Evolutionary conservation across 2,888 invertebrate species (phyloP), one percentile per base, ranked within the genome.

Genomic region (Drosophila lacicola): DNA sequence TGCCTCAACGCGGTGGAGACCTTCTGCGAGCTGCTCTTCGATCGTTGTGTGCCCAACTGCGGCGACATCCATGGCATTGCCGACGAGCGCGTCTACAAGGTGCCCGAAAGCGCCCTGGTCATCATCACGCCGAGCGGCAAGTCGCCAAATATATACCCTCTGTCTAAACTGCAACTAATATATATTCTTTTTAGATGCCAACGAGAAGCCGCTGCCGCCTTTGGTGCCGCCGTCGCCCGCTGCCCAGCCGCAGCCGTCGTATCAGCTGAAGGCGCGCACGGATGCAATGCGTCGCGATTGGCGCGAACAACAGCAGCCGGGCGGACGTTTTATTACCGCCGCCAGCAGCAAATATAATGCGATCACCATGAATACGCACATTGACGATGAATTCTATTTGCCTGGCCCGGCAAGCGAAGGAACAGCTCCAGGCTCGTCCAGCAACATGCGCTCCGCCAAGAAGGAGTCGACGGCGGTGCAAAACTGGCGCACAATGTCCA

Each of bases 21-120:
- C 0, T 93, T 95, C 58, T 97, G 96, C 89, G 97, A 97, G 77
- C 94, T 98, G 21, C 92, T 98, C 62, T 98, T 98, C 90, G 98
- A 98, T 88, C 93, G 95, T 70, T 92, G 94, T 25, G 96, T 98
- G 91, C 92, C 94, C 13, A 96, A 96, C 17, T 97, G 90, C 33
- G 85, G 85, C 36, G 83, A 90, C 17, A 89, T 92, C 17, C 89
- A 91, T 54, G 92, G 90, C 49, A 84, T 91, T 56, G 92, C 90
- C 14, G 68, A 79, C 4, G 91, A 90, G 33, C 85, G 90, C 2
- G 84, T 90, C 42, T 91, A 82, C 88, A 94, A 94, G 70, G 92
- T 94, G 91, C 91, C 93, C 2, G 94, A 94, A 62, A 83, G 85
- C 4, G 84, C 91, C 4, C 51, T 92, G 9, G 74, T 92, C 3